Base-by-base conservation (phyloP, 2,888 invertebrate species). In the Biston betularia region DNA sequence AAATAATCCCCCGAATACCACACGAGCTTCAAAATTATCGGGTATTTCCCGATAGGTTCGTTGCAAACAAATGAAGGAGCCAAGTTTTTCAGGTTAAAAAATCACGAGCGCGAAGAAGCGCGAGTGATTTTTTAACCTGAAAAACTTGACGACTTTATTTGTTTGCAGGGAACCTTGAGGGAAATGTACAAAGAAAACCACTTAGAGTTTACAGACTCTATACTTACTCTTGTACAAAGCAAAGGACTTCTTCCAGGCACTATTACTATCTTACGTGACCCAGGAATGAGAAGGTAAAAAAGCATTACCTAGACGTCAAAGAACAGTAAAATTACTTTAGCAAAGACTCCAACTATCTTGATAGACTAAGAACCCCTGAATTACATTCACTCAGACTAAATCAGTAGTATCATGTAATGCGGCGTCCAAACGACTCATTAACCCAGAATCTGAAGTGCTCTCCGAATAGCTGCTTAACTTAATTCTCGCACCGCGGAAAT, bases 401-500 rank as follows among this genome's bases (percentile, higher is more conserved):
- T 70, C 59, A 64, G 60, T 68, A 48, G 63, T 57, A 62, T 58
- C 73, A 48, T 65, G 58, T 70, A 69, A 71, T 64, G 63, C 67
- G 63, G 68, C 65, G 65, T 71, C 67, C 65, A 67, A 72, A 74
- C 71, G 71, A 70, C 74, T 71, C 72, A 74, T 74, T 72, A 74
- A 74, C 70, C 71, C 64, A 70, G 69, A 72, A 69, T 70, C 70
- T 68, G 56, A 60, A 70, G 71, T 50, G 45, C 62, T 60, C 67
- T 62, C 66, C 48, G 53, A 65, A 65, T 69, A 66, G 65, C 65
- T 57, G 67, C 63, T 71, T 63, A 65, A 67, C 69, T 70, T 72
- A 71, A 72, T 71, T 70, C 65, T 48, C 35, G 56, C 71, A n/a
- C n/a, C n/a, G 63, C 59, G 67, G 60, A 62, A 70, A 72, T 64